phyloP scores from a whole-genome alignment of 2,888 invertebrate species.

The Cephus runcator region DNA sequence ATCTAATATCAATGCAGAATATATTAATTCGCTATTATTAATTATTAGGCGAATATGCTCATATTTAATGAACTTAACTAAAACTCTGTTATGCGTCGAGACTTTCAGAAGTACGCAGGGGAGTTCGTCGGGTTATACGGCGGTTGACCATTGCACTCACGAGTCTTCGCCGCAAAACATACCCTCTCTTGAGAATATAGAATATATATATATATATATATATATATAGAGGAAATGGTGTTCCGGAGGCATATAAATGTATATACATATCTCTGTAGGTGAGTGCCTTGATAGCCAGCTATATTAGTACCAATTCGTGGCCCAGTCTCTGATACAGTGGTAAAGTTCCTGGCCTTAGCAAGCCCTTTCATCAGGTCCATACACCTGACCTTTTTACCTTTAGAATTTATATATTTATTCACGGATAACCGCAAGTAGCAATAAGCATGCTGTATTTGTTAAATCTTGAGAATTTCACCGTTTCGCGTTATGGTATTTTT shows the following conservation, averaged over 20 bases:
- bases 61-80: not conserved
- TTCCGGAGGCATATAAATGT: no score
- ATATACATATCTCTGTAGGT: not conserved
- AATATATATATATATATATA: no score
- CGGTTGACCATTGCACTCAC: conserved; percentile 43
- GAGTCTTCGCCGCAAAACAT: conserved; percentile 35
- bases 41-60: not conserved
- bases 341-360: not conserved
- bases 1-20: not conserved
- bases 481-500: not conserved
- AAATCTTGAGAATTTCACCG: not conserved
- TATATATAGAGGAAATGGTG: no score
- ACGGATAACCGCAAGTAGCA: not conserved
- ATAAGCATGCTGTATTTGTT: not conserved
- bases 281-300: not conserved
- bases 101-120: not conserved
- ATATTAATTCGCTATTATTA: not conserved
- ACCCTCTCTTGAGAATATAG: conserved; percentile 18
- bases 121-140: conserved; percentile 23
- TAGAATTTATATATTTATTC: not conserved
- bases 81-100: not conserved
- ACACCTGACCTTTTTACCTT: not conserved
- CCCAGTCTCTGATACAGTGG: not conserved
- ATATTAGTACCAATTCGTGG: not conserved
- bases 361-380: not conserved